Evolutionary conservation across 2,797 vertebrate genomes (phyloP), one percentile per base, ranked within the genome.

Genomic region (Etheostoma perlongum): DNA sequence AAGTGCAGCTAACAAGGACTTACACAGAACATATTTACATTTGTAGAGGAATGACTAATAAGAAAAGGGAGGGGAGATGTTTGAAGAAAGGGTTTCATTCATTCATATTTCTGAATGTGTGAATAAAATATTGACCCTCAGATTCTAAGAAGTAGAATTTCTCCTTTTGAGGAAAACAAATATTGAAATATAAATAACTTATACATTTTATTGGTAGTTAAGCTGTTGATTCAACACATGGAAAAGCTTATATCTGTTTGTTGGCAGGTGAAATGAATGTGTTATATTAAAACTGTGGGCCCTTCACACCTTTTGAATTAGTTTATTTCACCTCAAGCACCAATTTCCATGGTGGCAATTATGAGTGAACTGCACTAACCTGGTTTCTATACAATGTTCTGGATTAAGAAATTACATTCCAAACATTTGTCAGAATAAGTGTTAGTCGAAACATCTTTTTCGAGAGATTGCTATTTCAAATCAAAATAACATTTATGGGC

Each of bases 1-100:
- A 65, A 1, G 47, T 62, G 16, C 42, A 46, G n/a, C 47, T 48
- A 78, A 81, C 23, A 67, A 69, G 21, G 62, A 48, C 52, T 60
- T 23, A 5, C 47, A 6, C 5, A 48, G 46, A 67, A 33, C 54
- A n/a, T 48, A 7, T 67, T 23, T 68, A 21, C 21, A 58, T 65
- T 67, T 78, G 44, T 16, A 51, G 48, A 3, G 2, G 51, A 72
- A 82, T 78, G 12, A 40, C 14, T 52, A 53, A 64, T 33, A 52
- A 65, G 47, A 46, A 44, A 2, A 21, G 57, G 36, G 36, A 2
- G 8, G 9, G 36, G 10, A 0, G 48, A 30, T 30, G 30, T 30
- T 6, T 30, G 30, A 30, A 72, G 48, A 72, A 75, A 68, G 21
- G 4, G 11, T 52, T 72, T 52, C 46, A 27, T 30, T 69, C 9